Conservation (phyloP, 1,140 invertebrate genomes). For the Sarcophaga peregrina region DNA sequence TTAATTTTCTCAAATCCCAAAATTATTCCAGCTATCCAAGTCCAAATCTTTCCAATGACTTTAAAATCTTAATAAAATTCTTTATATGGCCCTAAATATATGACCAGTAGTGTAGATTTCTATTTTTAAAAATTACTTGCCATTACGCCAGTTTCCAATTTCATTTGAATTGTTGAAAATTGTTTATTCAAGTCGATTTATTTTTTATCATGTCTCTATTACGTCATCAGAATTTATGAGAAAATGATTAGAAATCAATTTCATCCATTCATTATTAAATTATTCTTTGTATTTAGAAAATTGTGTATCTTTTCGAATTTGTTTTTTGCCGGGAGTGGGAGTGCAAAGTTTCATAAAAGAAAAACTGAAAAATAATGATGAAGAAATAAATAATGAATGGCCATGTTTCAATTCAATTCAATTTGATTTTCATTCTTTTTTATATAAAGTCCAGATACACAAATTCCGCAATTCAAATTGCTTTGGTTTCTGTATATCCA, state of each 20-base stretch:
- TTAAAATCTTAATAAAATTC: no score
- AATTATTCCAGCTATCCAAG: no score
- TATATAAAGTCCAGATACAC: no score
- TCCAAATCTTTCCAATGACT: no score
- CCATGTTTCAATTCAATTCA: neutral
- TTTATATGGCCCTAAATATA: no score
- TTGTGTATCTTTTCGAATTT: neutral
- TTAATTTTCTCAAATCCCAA: no score
- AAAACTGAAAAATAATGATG: neutral
- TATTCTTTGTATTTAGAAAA: neutral
- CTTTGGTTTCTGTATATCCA: no score
- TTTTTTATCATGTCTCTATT: neutral
- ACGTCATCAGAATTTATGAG: neutral
- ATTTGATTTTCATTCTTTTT: no score
- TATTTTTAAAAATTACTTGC: no score
- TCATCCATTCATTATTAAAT: neutral
- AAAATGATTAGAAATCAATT: neutral
- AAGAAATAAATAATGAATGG: constrained; percentile 16
- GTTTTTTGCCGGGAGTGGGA: neutral
- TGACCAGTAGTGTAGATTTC: no score
- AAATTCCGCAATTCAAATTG: no score
- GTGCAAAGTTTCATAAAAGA: neutral
- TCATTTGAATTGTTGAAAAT: neutral
- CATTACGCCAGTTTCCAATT: no score
- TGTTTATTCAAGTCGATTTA: neutral